Conservation (phyloP, 2,888 invertebrate genomes). For the Blera fallax region DNA sequence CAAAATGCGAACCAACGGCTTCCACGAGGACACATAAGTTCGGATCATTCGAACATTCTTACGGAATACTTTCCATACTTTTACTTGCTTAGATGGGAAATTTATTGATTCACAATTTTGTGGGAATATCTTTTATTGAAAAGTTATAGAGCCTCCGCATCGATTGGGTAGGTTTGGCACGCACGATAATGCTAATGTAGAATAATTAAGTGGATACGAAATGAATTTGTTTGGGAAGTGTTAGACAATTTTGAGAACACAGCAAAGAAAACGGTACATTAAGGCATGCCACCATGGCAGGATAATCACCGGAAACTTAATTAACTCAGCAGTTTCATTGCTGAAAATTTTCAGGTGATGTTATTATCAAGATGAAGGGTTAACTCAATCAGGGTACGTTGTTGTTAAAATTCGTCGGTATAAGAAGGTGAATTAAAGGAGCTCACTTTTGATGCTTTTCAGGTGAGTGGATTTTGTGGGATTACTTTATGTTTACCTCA, state of each 20-base stretch:
- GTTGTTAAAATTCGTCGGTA: background rate
- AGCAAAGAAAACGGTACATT: background rate
- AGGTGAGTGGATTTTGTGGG: background rate
- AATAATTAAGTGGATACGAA: constrained; percentile 9
- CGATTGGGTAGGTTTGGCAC: constrained; percentile 17
- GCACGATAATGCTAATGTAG: constrained; percentile 41
- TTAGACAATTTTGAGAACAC: background rate
- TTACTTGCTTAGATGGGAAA: background rate
- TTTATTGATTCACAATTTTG: constrained; percentile 43
- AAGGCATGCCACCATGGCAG: background rate
- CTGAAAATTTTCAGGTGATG: constrained; percentile 11
- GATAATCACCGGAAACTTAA: constrained; percentile 27
- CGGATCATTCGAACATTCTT: constrained; percentile 14
- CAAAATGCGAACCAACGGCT: constrained; percentile 3
- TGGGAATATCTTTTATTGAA: constrained; percentile 8
- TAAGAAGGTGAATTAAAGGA: background rate
- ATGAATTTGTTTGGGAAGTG: background rate
- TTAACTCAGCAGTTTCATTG: constrained; percentile 29
- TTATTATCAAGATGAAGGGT: constrained; percentile 33
- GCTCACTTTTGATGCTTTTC: background rate
- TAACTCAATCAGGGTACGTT: constrained; percentile 24
- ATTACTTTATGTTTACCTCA: constrained; percentile 4
- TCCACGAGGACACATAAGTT: constrained; percentile 5
- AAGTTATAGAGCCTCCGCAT: background rate
- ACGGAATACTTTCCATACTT: background rate